Percentiles rank a stretch among this genome's conserved stretches.
These are phyloP conservation scores for Hymenopus coronatus DNA, from an alignment of 2,888 invertebrate species.

Conservation along the genomic window DNA sequence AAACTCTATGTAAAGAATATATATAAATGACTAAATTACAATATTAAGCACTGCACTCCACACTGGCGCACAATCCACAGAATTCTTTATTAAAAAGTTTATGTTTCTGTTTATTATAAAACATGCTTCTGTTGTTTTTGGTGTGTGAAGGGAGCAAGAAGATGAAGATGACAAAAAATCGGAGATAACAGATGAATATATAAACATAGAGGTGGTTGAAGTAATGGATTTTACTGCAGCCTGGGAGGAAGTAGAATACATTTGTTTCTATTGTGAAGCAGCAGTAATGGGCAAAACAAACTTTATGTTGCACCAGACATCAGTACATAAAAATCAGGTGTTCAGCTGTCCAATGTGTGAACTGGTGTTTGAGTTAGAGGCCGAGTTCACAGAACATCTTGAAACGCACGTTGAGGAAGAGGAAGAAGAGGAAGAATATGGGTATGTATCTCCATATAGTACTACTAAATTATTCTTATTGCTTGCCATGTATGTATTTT, in stretches of 20 bases:
- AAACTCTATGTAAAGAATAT: too few relatives aligned
- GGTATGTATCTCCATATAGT: background rate
- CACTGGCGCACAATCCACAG: too few relatives aligned
- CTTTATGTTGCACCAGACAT: constrained; percentile 26
- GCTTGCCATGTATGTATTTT: too few relatives aligned
- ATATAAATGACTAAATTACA: too few relatives aligned
- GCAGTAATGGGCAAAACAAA: constrained; percentile 18
- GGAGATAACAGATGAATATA: background rate
- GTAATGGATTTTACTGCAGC: background rate
- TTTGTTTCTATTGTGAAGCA: constrained; percentile 22
- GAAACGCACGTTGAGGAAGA: background rate
- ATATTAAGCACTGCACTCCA: too few relatives aligned
- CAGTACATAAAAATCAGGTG: constrained; percentile 25
- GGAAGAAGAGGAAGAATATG: background rate
- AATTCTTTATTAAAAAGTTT: too few relatives aligned
- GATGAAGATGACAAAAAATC: background rate
- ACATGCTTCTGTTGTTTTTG: background rate
- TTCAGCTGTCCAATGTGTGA: constrained; percentile 29
- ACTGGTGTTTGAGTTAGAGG: constrained; percentile 3
- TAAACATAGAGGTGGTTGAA: background rate
- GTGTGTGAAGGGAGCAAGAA: background rate
- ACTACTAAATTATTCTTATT: too few relatives aligned
- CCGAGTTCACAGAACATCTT: background rate
- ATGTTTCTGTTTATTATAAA: too few relatives aligned
- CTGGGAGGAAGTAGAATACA: background rate